A percentile compares a stretch with the other conserved stretches of the same genome.
These are phyloP conservation scores for Sterna hirundo DNA, from an alignment of 2,113 vertebrate genomes.

Conservation along the genomic window DNA sequence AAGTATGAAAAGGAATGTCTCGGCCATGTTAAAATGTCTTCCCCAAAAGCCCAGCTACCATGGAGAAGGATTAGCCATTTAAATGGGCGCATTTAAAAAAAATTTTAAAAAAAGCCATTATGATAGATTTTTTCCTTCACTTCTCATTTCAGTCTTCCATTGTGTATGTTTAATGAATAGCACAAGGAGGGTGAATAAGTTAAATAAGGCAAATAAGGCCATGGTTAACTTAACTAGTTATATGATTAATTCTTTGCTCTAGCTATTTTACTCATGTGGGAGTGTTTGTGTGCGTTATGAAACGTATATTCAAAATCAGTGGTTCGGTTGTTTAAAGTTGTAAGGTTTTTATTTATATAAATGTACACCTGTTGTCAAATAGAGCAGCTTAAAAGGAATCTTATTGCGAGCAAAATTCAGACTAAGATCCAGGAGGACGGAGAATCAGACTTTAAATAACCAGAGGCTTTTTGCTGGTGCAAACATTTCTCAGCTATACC, in stretches of 20 bases:
- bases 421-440: not conserved
- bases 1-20: not conserved
- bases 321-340: not conserved
- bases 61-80: not conserved
- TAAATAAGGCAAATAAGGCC: slow-evolving; percentile 21
- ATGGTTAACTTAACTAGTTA: not conserved
- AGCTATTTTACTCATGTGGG: not conserved
- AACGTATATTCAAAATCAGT: not conserved
- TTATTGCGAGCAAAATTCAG: not conserved
- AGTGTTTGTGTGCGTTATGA: not conserved
- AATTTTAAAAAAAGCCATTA: not conserved
- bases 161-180: not conserved
- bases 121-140: not conserved
- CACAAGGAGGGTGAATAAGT: slow-evolving; percentile 7
- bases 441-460: not conserved
- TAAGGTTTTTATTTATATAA: slow-evolving; percentile 6
- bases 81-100: not conserved
- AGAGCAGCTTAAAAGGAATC: not conserved
- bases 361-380: not conserved
- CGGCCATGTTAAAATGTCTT: not conserved
- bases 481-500: not conserved
- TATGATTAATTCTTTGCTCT: not conserved
- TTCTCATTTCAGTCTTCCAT: not conserved
- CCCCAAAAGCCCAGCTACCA: not conserved
- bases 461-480: not conserved